Base-by-base conservation (phyloP, 2,888 invertebrate genomes). In the Mythimna lalbum region DNA sequence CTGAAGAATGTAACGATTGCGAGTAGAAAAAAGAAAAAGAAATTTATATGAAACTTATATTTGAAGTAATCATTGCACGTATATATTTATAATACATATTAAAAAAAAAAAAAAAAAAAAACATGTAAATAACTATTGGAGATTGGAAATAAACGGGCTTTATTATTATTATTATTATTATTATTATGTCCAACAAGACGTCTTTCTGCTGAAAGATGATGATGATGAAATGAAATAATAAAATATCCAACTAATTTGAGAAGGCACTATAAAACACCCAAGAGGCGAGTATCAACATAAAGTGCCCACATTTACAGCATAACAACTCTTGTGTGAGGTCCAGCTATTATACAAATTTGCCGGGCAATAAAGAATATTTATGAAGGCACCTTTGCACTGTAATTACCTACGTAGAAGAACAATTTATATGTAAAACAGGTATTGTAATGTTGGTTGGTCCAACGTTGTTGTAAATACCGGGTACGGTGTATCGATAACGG, bases 311-410 rank as follows among this genome's bases (percentile, higher is more conserved):
- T 66, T 69, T 75, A 73, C 65, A 73, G 52, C 77, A 74, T 60
- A 79, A 78, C 73, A 74, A 56, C 66, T 75, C 73, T 64, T 79
- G 78, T 81, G 68, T 81, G 75, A 80, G 78, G 86, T 85, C 87
- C 83, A 78, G 86, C 86, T 87, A 89, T 91, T 90, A 91, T 86
- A 87, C 88, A 90, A 92, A 90, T 91, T 92, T 88, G 88, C 89
- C 86, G 71, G 78, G 90, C 88, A 86, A 92, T 93, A 93, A 93
- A 93, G 90, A 90, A 91, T 93, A 93, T 93, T 93, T 93, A 93
- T 93, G 92, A 88, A 86, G 88, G 90, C 88, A 87, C 89, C 90
- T 91, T 87, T 81, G 83, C 83, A 85, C 88, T 89, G 90, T 92
- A 93, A 93, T 93, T 93, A 93, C 92, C 83, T 77, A 76, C 80